Base-by-base conservation (phyloP, 2,888 invertebrate genomes). In the Ophion costatus region DNA sequence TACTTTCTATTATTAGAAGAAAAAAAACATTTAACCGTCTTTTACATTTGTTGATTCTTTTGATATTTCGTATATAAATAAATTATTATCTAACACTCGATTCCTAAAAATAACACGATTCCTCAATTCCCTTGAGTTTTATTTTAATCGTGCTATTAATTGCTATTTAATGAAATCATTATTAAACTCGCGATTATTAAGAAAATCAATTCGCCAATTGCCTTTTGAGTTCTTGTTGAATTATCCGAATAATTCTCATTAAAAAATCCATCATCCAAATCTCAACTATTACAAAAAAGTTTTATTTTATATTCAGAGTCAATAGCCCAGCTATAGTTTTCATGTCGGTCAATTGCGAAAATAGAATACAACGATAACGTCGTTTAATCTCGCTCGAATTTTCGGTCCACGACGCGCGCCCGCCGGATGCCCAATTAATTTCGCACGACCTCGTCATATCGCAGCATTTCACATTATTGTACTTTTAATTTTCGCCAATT, bases 401-500 rank as follows among this genome's bases (percentile, higher is more conserved):
- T 67, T n/a, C 59, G 51, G 20, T 22, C 22, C 59, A 22, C 59
- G 59, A 59, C 59, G 5, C 20, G 14, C 51, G 51, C 29, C n/a
- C 22, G 11, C 42, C 17, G 20, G 33, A 75, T 11, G 10, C 24
- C 22, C 5, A 20, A 78, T 57, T 57, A 63, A 73, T 74, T 79
- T 67, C 22, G 7, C 51, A 22, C 38, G 22, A 59, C 38, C 5
- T 17, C 3, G 51, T 51, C 17, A 17, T 14, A 51, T 51, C 51
- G 51, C 17, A 4, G 14, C 0, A 51, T 14, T 14, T 51, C 17
- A 75, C 29, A 66, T 57, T 33, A 59, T 66, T 76, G 20, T 22
- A 24, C 9, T 22, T 17, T 56, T 57, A 42, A 38, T 59, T 59
- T 79, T 59, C 38, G 33, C 1, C 45, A 42, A 83, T 71, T 71